These are phyloP conservation scores for Calliopum simillimum DNA, from an alignment of 2,888 invertebrate species.

Conservation along the genomic window DNA sequence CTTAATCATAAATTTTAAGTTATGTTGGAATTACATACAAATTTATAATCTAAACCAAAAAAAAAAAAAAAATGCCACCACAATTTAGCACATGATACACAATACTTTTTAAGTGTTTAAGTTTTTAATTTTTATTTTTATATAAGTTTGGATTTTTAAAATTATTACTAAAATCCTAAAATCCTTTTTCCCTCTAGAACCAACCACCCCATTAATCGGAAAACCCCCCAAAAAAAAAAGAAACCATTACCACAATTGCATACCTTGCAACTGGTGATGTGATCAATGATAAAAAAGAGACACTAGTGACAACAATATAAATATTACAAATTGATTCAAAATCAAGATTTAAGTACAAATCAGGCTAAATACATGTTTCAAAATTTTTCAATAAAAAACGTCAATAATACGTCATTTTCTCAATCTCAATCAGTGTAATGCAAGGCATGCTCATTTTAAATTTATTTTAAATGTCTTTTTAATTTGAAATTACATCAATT, in stretches of 20 bases:
- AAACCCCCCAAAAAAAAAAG: not conserved
- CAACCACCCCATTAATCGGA: conserved; percentile 2
- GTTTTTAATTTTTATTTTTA: too few species aligned
- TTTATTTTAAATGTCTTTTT: not conserved
- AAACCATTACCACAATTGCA: conserved; percentile 10
- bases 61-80: too few species aligned
- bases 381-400: conserved; percentile 51
- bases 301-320: conserved; percentile 66
- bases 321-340: conserved; percentile 47
- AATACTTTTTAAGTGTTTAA: not conserved
- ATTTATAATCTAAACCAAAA: not conserved
- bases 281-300: conserved; percentile 60
- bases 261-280: not conserved
- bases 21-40: too few species aligned
- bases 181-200: conserved; percentile 14
- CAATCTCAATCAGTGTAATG: not conserved
- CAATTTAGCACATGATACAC: conserved; percentile 22
- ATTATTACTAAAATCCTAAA: not conserved
- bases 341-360: conserved; percentile 56
- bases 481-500: too few species aligned
- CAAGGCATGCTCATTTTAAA: conserved; percentile 30
- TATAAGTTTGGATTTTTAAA: too few species aligned
- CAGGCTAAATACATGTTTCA: conserved; percentile 67
- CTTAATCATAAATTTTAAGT: too few species aligned
- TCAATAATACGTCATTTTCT: not conserved